These are phyloP conservation scores for Zaprionus bogoriensis DNA, from an alignment of 2,888 invertebrate species.

Conservation along the genomic window DNA sequence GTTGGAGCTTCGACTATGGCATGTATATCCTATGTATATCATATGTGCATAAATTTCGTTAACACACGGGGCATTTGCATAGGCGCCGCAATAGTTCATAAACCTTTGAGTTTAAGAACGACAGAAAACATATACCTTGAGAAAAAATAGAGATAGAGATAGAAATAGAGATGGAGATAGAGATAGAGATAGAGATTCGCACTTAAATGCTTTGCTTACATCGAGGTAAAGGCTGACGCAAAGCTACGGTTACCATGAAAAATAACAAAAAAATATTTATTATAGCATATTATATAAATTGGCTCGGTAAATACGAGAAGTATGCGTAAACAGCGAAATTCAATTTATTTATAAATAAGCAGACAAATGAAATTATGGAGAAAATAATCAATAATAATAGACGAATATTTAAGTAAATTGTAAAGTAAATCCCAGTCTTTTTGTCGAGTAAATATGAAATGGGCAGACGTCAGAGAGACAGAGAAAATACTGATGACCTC, in stretches of 20 bases:
- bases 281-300: too few species aligned
- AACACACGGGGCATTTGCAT: conserved; percentile 57
- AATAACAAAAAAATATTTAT: conserved; percentile 4
- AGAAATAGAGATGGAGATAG: conserved; percentile 2
- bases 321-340: conserved; percentile 9
- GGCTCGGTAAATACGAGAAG: conserved; percentile 30
- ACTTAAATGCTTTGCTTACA: not conserved
- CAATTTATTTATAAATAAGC: conserved; percentile 10
- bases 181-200: not conserved
- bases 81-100: conserved; percentile 61
- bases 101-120: conserved; percentile 44
- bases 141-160: not conserved
- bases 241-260: not conserved
- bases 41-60: conserved; percentile 25
- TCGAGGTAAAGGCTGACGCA: not conserved
- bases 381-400: conserved; percentile 15
- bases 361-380: not conserved
- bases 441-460: not conserved
- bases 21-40: conserved; percentile 8
- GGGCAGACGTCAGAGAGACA: not conserved
- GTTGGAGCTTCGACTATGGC: too few species aligned
- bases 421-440: conserved; percentile 17
- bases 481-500: not conserved
- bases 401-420: conserved; percentile 18
- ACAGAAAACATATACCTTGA: too few species aligned